These are phyloP conservation scores for Barnardius zonarius DNA, from an alignment of 2,113 vertebrate genomes.

Conservation along the genomic window DNA sequence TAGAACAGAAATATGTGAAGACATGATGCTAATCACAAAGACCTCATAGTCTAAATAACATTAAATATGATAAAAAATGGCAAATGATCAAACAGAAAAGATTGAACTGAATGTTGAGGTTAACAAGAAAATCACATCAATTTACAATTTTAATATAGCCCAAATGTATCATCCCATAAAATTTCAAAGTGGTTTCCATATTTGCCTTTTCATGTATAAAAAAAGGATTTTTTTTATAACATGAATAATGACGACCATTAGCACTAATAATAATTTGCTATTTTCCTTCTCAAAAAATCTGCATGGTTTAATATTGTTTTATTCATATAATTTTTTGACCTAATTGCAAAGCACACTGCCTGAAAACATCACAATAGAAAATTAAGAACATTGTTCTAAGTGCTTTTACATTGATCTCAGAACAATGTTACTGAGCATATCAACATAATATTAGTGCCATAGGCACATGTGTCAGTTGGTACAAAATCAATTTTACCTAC, in stretches of 20 bases:
- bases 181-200: not conserved
- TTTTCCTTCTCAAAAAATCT: not conserved
- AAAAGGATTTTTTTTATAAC: not conserved
- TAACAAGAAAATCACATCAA: not conserved
- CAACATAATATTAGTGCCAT: not conserved
- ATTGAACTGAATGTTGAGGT: not conserved
- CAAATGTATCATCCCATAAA: not conserved
- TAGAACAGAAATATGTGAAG: not conserved
- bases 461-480: not conserved
- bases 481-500: conserved; percentile 14
- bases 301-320: not conserved
- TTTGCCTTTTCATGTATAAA: not conserved
- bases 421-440: not conserved
- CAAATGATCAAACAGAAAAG: not conserved
- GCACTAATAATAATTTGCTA: not conserved
- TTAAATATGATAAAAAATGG: not conserved
- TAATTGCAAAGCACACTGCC: not conserved
- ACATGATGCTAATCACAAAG: not conserved
- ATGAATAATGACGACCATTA: not conserved
- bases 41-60: not conserved
- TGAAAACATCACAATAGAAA: not conserved
- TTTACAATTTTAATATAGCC: not conserved
- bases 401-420: not conserved
- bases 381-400: not conserved
- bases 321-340: not conserved